phyloP scores from a whole-genome alignment of 2,797 vertebrate genomes.

The Gila robusta region DNA sequence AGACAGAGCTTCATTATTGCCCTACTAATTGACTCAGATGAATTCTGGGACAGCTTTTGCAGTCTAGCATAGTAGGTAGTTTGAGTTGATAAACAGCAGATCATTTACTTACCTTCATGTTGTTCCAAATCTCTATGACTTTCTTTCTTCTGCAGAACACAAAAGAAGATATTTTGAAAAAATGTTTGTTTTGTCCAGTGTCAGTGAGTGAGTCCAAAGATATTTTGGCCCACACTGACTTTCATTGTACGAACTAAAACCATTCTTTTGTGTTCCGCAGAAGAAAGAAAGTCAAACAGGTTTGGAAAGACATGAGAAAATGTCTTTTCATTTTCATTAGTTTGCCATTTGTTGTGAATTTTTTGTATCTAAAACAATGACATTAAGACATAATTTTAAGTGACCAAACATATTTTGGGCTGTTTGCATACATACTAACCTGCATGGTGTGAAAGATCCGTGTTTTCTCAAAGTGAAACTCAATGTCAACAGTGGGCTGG shows the following conservation, averaged over 20 bases:
- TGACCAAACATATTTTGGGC: neutral
- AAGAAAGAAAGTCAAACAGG: neutral
- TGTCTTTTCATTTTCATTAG: neutral
- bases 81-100: neutral
- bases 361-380: neutral
- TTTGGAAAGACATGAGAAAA: neutral
- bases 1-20: neutral
- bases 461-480: slow-evolving; percentile 89
- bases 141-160: slow-evolving; percentile 17
- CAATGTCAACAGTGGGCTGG: slow-evolving; percentile 85
- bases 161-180: slow-evolving; percentile 2
- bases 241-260: neutral
- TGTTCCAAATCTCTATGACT: neutral
- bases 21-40: neutral
- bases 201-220: neutral
- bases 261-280: neutral
- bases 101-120: slow-evolving; percentile 9
- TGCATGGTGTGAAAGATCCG: slow-evolving; percentile 82
- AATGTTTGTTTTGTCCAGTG: neutral
- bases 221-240: neutral
- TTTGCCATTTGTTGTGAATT: neutral
- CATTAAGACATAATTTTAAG: neutral
- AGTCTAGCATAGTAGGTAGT: neutral
- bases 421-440: slow-evolving; percentile 66
- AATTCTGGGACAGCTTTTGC: slow-evolving; percentile 14